These are phyloP conservation scores for Camelus dromedarius DNA, from an alignment of 2,113 vertebrate species.

Conservation along the genomic window DNA sequence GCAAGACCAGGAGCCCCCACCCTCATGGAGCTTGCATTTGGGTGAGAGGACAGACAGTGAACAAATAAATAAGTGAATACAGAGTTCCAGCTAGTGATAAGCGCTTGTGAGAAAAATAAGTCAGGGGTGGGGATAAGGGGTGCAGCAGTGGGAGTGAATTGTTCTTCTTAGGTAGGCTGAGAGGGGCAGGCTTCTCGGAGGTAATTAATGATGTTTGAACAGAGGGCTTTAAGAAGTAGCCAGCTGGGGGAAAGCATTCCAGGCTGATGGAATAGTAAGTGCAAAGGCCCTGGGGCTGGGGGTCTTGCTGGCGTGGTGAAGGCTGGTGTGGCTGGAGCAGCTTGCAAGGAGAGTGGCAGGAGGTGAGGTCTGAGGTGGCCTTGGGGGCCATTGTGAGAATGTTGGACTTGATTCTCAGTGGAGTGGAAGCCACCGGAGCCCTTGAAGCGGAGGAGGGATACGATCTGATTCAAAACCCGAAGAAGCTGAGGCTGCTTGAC, in stretches of 20 bases:
- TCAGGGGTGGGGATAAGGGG: not conserved
- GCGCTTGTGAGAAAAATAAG: not conserved
- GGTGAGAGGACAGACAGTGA: not conserved
- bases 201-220: not conserved
- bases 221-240: not conserved
- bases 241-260: not conserved
- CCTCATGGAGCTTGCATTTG: no score
- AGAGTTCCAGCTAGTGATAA: not conserved
- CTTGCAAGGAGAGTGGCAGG: not conserved
- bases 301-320: not conserved
- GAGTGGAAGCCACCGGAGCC: not conserved
- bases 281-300: not conserved
- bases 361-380: not conserved
- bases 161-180: not conserved
- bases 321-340: not conserved
- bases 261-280: not conserved
- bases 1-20: not conserved
- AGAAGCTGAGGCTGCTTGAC: not conserved
- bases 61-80: not conserved
- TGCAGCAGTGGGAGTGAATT: not conserved
- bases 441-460: not conserved
- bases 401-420: not conserved
- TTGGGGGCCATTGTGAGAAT: not conserved
- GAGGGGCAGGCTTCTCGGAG: not conserved
- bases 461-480: not conserved